phyloP scores from a whole-genome alignment of 1,140 invertebrate species.

The Dryas iulia region DNA sequence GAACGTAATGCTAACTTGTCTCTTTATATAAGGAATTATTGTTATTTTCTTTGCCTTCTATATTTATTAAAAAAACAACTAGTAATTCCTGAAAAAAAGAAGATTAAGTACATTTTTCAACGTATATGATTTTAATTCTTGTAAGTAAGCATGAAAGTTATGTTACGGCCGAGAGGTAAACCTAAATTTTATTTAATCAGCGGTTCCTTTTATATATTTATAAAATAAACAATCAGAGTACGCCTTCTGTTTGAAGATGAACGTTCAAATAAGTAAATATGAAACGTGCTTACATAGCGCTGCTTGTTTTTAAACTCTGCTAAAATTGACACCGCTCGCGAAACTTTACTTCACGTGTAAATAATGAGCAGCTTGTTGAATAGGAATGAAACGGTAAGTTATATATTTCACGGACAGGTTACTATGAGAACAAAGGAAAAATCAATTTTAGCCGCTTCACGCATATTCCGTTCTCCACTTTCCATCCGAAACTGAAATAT shows the following conservation, averaged over 20 bases:
- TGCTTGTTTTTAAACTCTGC: conserved; percentile 36
- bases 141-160: neutral
- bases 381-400: conserved; percentile 18
- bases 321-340: conserved; percentile 44
- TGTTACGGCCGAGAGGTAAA: neutral
- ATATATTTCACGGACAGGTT: neutral
- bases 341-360: conserved; percentile 46
- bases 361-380: conserved; percentile 33
- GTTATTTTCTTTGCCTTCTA: too few relatives aligned
- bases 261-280: conserved; percentile 28
- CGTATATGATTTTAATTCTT: neutral
- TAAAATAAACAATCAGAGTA: conserved; percentile 23
- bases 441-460: too few relatives aligned
- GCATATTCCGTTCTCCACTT: too few relatives aligned
- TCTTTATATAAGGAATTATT: too few relatives aligned
- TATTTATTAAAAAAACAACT: too few relatives aligned
- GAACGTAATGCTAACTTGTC: too few relatives aligned
- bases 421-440: neutral
- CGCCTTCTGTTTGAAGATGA: conserved; percentile 32
- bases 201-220: conserved; percentile 23
- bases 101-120: too few relatives aligned
- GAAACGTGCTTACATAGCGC: conserved; percentile 22
- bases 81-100: too few relatives aligned
- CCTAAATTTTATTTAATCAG: conserved; percentile 5
- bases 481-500: too few relatives aligned